Conservation (phyloP, 2,888 invertebrate genomes). For the Drosophila diplacantha region DNA sequence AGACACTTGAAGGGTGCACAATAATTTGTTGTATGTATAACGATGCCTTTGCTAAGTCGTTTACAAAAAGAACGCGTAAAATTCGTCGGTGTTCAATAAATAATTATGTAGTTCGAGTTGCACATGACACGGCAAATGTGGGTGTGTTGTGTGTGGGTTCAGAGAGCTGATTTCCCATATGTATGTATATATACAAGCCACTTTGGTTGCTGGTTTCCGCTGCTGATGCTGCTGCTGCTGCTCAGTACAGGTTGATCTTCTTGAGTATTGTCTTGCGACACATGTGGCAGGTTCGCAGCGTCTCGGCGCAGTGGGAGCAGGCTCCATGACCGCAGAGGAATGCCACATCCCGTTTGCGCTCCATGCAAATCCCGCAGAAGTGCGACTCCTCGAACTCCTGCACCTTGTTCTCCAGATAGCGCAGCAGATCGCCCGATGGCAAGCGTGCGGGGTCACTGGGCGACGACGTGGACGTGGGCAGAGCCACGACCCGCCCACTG, state of each 20-base stretch:
- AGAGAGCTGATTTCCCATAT: constrained; percentile 31
- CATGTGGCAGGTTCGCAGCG: constrained; percentile 91
- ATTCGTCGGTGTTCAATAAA: constrained; percentile 57
- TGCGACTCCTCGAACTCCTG: constrained; percentile 92
- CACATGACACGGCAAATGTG: constrained; percentile 28
- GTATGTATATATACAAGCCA: constrained; percentile 66
- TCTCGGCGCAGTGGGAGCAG: constrained; percentile 88
- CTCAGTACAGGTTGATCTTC: constrained; percentile 77
- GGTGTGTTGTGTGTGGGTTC: constrained; percentile 9
- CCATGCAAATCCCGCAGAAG: constrained; percentile 93
- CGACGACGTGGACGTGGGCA: constrained; percentile 63
- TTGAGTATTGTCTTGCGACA: constrained; percentile 78
- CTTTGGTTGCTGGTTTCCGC: constrained; percentile 58
- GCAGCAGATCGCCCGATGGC: constrained; percentile 83
- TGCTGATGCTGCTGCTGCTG: not conserved
- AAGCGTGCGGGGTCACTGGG: constrained; percentile 78
- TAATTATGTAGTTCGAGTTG: constrained; percentile 49
- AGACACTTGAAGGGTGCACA: constrained; percentile 47
- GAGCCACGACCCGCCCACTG: constrained; percentile 78
- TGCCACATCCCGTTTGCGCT: constrained; percentile 87
- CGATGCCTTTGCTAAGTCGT: constrained; percentile 40
- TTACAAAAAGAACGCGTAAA: constrained; percentile 45
- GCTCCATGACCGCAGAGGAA: constrained; percentile 94
- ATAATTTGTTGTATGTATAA: constrained; percentile 45
- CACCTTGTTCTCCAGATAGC: constrained; percentile 85